Evolutionary conservation across 2,888 invertebrate genomes (phyloP), one percentile per base, ranked within the genome.

Genomic region (Diarsia dahlii): DNA sequence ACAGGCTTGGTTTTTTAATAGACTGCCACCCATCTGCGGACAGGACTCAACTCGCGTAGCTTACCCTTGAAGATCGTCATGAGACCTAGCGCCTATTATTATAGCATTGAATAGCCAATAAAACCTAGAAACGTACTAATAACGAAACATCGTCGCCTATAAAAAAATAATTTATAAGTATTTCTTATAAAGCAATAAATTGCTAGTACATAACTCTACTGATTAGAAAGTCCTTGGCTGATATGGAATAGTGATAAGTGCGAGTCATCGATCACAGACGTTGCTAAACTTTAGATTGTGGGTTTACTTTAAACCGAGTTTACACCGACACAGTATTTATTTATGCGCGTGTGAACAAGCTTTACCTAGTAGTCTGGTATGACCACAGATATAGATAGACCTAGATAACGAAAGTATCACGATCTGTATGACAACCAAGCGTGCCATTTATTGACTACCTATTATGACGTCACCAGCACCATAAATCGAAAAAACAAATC

Each of bases 171-270:
- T 39, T 39, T 10, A 63, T 56, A 81, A 76, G 60, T 70, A 67
- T 72, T 72, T 72, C 46, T 20, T 52, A 23, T 8, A 67, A 2
- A 69, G 60, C 63, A 69, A 80, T 73, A 80, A 77, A 83, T 50
- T 74, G 80, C 48, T 58, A 20, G 23, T 56, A 69, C 71, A 77
- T 74, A 74, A 71, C 56, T 60, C n/a, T 46, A 68, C 87, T 86
- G 85, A 85, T 85, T 81, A 84, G 28, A 28, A 23, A 67, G 63
- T 39, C 85, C 85, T 85, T 85, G 87, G 56, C 23, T 81, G 82
- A 84, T 86, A 85, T 65, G 15, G 39, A 67, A 9, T 28, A 8
- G 12, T 76, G 81, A 82, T 82, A 75, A 84, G 60, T 15, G 6
- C 6, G 46, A 75, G 58, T 56, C 77, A 81, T 85, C 85, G 75